Evolutionary conservation across 2,113 vertebrate genomes (phyloP), one percentile per base, ranked within the genome.

Genomic region (Eulemur rufifrons): DNA sequence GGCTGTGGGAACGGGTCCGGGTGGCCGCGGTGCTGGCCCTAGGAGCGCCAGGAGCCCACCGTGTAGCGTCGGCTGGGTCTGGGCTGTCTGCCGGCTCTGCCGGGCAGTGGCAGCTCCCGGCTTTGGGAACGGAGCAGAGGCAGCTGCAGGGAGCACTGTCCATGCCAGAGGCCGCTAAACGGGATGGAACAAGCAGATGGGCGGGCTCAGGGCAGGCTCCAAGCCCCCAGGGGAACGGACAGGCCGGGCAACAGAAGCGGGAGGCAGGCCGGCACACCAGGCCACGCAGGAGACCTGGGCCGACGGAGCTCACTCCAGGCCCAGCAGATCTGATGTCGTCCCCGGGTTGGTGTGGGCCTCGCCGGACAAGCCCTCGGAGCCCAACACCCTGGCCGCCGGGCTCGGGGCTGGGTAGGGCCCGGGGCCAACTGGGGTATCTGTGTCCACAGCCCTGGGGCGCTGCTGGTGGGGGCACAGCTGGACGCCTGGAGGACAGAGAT

Each of bases 81-180:
- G 47, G 45, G 17, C 47, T 7, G 3, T 29, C 20, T n/a, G 63
- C 47, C 8, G 6, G 32, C 4, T 71, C 47, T 3, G 42, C 6
- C 2, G 39, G 32, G 32, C 45, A 12, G 29, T 13, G 12, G 10
- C 6, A 0, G 52, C 42, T 42, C 42, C 6, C 15, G 52, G 39
- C 54, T 42, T 27, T 37, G 68, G 59, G 18, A 37, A 50, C 0
- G 61, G 8, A 59, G 12, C 59, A 25, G 59, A 15, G 63, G 4
- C 37, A 11, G 34, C 12, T 5, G 5, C 18, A 5, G 2, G 12
- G 64, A 0, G 6, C 5, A 2, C 18, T 11, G 29, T 81, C 39
- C 20, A 6, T 0, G 1, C 2, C 14, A 5, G 85, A 56, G 50
- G 18, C 42, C 0, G 0, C 52, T 34, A 20, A 66, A 15, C 6